phyloP scores from a whole-genome alignment of 1,140 invertebrate species.

The Eciton burchellii region DNA sequence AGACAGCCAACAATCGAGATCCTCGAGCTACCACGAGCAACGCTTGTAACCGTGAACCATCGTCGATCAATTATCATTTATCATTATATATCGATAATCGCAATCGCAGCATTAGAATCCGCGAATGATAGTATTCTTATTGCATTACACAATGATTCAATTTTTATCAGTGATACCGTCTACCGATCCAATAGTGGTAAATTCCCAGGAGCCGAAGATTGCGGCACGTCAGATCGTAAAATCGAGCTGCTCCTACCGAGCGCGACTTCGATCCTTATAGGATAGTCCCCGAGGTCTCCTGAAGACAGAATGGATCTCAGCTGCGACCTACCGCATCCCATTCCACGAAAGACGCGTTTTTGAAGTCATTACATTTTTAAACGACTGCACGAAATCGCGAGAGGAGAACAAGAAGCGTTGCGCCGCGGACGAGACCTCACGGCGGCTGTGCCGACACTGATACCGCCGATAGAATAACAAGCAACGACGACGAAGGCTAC shows the following conservation, averaged over 20 bases:
- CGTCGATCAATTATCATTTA: conserved; percentile 15
- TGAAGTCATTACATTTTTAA: conserved; percentile 61
- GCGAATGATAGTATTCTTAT: background rate
- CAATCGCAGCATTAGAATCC: background rate
- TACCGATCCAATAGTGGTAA: background rate
- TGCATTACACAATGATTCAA: background rate
- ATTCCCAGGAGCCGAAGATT: background rate
- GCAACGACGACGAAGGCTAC: conserved; percentile 77
- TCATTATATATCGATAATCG: background rate
- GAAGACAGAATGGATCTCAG: conserved; percentile 50
- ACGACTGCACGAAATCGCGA: conserved; percentile 1
- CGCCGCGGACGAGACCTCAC: conserved; percentile 38
- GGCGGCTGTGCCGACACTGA: conserved; percentile 57
- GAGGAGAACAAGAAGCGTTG: background rate
- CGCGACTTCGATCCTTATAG: conserved; percentile 75
- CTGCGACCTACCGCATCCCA: conserved; percentile 80
- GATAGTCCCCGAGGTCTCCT: conserved; percentile 61
- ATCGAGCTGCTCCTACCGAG: conserved; percentile 76
- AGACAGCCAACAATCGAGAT: conserved; percentile 30
- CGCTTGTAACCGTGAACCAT: background rate
- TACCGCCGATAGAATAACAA: conserved; percentile 61
- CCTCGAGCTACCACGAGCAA: background rate
- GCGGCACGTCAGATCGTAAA: too few species aligned
- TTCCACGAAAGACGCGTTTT: conserved; percentile 69
- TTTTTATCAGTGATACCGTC: background rate